Evolutionary conservation across 1,140 invertebrate genomes (phyloP), one percentile per base, ranked within the genome.

Genomic region (Drosophila lowei): DNA sequence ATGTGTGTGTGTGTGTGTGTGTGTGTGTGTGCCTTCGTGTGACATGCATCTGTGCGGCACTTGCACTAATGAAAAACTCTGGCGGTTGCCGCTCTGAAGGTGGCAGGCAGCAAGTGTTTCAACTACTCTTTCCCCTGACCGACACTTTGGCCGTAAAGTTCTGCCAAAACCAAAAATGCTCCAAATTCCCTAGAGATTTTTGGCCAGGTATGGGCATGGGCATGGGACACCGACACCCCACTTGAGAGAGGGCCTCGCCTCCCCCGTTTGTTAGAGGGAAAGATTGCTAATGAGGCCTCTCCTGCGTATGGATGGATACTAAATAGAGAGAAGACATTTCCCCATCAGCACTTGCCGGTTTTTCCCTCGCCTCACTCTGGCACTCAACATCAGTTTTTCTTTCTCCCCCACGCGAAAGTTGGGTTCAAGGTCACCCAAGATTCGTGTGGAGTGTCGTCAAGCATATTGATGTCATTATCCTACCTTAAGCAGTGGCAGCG

Each of bases 61-160:
- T 85, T 81, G 77, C 81, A 85, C 77, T 85, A 85, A 85, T 85
- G 81, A 85, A 85, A 74, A 85, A 81, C 48, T 85, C 72, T 84
- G 77, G 72, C 42, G 77, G 77, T 71, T 65, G 53, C 43, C 42
- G 60, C 34, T 49, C 42, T 56, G 54, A 43, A 65, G 15, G 21
- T 13, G 43, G 55, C 15, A 46, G 49, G 16, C 34, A 38, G 34
- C 34, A 38, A 38, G 9, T 38, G 34, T 38, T 38, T 13, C 9
- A 8, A 8, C 28, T 30, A 8, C 28, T 8, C 28, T 11, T 23
- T 46, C 34, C 21, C 43, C 50, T 38, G 34, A 13, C 34, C 34
- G 11, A 38, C 34, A 49, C 62, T 64, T 64, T 41, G 23, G 30
- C 41, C 41, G 44, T 16, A 30, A 64, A 9, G 38, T 65, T 30